Conservation (phyloP, 2,113 vertebrate genomes). For the Bubo scandiacus region DNA sequence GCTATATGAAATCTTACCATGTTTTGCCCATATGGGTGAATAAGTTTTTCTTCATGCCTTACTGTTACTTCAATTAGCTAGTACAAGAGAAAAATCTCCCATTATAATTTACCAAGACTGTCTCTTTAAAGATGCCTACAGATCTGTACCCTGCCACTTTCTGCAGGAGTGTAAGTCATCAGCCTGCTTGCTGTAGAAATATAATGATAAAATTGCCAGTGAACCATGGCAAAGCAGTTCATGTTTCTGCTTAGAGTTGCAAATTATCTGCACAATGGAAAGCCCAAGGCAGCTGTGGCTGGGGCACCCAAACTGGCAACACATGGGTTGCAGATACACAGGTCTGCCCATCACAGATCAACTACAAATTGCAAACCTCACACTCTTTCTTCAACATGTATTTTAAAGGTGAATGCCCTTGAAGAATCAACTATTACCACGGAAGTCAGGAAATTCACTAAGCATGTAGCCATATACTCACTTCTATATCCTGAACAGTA, state of each 20-base stretch:
- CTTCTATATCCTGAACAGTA: background rate
- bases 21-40: background rate
- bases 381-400: background rate
- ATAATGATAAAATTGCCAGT: constrained; percentile 49
- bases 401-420: background rate
- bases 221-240: constrained; percentile 57
- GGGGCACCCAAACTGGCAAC: background rate
- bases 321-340: fast-evolving
- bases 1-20: background rate
- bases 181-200: constrained; percentile 43
- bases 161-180: background rate
- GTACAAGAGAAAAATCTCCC: background rate
- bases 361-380: background rate
- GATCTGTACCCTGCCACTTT: background rate
- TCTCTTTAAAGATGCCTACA: background rate
- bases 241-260: constrained; percentile 54
- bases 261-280: constrained; percentile 32
- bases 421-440: background rate
- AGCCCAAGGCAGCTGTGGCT: background rate
- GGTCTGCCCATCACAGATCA: background rate
- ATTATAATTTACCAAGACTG: background rate
- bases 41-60: background rate
- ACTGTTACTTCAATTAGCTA: background rate
- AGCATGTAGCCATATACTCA: background rate
- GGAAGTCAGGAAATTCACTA: background rate